Evolutionary conservation across 2,888 invertebrate species (phyloP), one percentile per base, ranked within the genome.

Genomic region (Leptopterna dolabrata): DNA sequence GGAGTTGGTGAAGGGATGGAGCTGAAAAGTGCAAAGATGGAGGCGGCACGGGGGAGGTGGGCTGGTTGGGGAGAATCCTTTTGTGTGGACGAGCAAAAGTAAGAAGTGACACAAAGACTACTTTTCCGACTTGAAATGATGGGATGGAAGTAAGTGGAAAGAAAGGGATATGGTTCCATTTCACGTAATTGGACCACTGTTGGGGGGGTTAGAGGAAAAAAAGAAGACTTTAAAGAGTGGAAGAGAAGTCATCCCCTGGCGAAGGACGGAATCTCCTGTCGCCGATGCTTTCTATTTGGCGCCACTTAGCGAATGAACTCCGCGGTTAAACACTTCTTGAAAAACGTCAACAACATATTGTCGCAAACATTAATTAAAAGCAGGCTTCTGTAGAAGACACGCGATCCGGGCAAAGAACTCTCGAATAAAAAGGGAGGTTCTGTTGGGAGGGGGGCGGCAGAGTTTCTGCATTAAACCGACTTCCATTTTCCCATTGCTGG

Each of bases 161-260:
- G 51, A 51, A 51, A 81, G 81, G 81, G 51, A 81, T 81, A 81
- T 81, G 81, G 51, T 51, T 81, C 81, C 81, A 81, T 81, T 81
- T 81, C 81, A 51, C 81, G 55, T 81, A 81, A 81, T 81, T 81
- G 81, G 81, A 51, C 45, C 81, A 47, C 45, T 29, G 51, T 51
- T 51, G 81, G 81, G 47, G 9, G 81, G 29, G 11, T 51, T 51
- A 55, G 55, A 51, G 14, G 29, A 29, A 29, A n/a, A 19, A n/a
- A 16, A n/a, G 29, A 47, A 27, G 81, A 30, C 47, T 81, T 81
- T 30, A 55, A 81, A 51, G 55, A 81, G 81, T 30, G 78, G 27
- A 16, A 45, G 24, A 78, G 24, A 78, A 27, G 78, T 45, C 29
- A 2, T 7, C n/a, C 30, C 36, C n/a, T 19, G 73, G 19, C n/a